Percentiles rank a stretch among this genome's conserved stretches.
These are phyloP conservation scores for Osmerus eperlanus DNA, from an alignment of 2,113 vertebrate genomes.

Conservation along the genomic window DNA sequence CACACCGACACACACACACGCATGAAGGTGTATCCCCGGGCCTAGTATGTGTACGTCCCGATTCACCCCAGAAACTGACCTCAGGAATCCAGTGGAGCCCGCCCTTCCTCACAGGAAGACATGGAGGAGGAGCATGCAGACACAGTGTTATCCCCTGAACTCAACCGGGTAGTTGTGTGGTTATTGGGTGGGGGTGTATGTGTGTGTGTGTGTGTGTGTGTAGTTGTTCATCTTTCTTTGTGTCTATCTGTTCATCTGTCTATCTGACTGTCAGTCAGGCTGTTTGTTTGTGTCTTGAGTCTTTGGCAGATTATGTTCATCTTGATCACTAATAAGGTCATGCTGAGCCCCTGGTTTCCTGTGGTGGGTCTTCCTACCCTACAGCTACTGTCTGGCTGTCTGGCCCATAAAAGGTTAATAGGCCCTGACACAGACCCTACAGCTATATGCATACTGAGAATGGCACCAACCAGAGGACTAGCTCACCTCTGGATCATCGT, in stretches of 20 bases:
- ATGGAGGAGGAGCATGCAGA: conserved; percentile 9
- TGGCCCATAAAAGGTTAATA: background rate
- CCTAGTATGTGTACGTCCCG: background rate
- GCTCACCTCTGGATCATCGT: background rate
- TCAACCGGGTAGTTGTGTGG: too few species aligned
- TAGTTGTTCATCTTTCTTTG: too few species aligned
- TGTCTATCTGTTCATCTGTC: too few species aligned
- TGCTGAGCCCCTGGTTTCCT: background rate
- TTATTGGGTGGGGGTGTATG: too few species aligned
- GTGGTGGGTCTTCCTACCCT: background rate
- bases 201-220: too few species aligned
- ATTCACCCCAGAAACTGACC: background rate
- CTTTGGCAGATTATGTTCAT: too few species aligned
- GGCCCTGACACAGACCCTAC: background rate
- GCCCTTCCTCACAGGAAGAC: conserved; percentile 9
- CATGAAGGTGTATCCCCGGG: background rate
- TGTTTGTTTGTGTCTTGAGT: too few species aligned
- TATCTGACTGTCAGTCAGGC: too few species aligned
- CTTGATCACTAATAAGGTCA: too few species aligned
- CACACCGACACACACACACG: background rate
- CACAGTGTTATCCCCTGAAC: background rate
- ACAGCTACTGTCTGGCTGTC: conserved; percentile 14
- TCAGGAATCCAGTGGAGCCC: conserved; percentile 29
- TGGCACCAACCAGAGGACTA: background rate
- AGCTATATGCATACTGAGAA: background rate